Conservation (phyloP, 2,888 invertebrate species). For the Cosmopolites sordidus region DNA sequence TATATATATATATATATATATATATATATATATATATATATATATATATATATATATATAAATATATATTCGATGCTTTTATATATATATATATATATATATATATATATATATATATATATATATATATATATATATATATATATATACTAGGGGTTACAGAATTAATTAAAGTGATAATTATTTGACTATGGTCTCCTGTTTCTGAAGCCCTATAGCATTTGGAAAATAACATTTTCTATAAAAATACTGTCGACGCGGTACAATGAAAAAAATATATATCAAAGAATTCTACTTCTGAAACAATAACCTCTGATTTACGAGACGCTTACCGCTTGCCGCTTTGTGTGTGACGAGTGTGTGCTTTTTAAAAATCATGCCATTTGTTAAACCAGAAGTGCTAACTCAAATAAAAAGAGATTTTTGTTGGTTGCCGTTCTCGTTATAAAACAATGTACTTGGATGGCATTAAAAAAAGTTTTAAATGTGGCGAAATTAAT, state of each 20-base stretch:
- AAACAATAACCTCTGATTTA: constrained; percentile 26
- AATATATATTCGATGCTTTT: too few species aligned
- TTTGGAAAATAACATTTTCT: too few species aligned
- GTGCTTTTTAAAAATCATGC: constrained; percentile 39
- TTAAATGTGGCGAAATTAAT: background rate
- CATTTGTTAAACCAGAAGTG: constrained; percentile 41
- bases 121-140: too few species aligned
- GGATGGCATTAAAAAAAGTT: background rate
- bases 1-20: too few species aligned
- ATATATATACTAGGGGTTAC: too few species aligned
- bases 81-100: too few species aligned
- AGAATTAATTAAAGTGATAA: too few species aligned
- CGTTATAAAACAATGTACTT: constrained; percentile 25
- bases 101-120: too few species aligned
- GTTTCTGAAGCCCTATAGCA: too few species aligned
- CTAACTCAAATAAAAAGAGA: constrained; percentile 36
- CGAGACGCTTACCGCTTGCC: constrained; percentile 21
- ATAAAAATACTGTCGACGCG: background rate
- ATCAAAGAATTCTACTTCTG: constrained; percentile 13
- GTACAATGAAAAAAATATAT: constrained; percentile 15
- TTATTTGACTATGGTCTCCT: too few species aligned
- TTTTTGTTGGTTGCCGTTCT: constrained; percentile 28
- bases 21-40: too few species aligned
- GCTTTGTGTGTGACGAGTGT: constrained; percentile 37
- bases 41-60: too few species aligned